phyloP scores from a whole-genome alignment of 2,113 vertebrate species.

The Seriola quinqueradiata region DNA sequence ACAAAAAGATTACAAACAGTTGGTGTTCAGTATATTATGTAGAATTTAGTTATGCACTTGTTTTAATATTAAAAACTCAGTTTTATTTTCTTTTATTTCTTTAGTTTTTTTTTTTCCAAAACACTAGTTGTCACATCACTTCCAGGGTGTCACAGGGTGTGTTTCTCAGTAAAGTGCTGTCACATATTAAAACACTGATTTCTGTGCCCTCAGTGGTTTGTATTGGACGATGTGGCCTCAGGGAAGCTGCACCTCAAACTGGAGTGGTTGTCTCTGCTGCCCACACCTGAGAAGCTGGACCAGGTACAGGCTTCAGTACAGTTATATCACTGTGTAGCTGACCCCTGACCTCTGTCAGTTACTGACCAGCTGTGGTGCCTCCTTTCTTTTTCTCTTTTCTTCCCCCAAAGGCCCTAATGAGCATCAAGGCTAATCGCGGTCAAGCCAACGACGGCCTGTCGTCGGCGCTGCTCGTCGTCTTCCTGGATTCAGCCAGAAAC shows the following conservation, averaged over 20 bases:
- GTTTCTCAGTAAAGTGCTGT: neutral
- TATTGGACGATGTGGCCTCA: slow-evolving; percentile 88
- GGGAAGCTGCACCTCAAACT: slow-evolving; percentile 95
- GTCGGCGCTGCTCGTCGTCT: slow-evolving; percentile 93
- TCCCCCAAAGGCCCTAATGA: slow-evolving; percentile 85
- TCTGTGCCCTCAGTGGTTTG: slow-evolving; percentile 89
- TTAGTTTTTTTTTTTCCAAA: too few species aligned
- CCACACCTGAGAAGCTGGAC: slow-evolving; percentile 88
- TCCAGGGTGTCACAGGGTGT: too few species aligned
- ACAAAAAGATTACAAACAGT: too few species aligned
- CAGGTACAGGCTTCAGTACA: slow-evolving; percentile 81
- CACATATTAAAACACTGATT: neutral
- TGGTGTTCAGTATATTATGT: too few species aligned
- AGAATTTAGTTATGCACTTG: too few species aligned
- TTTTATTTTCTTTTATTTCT: too few species aligned
- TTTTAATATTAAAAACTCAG: too few species aligned
- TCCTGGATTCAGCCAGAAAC: slow-evolving; percentile 94
- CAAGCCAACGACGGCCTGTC: slow-evolving; percentile 93
- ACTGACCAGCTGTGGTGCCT: neutral
- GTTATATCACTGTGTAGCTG: too few species aligned
- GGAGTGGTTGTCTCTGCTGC: slow-evolving; percentile 91
- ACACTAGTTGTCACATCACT: too few species aligned
- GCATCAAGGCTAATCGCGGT: slow-evolving; percentile 89
- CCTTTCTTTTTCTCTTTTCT: neutral
- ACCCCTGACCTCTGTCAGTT: neutral